Base-by-base conservation (phyloP, 2,888 invertebrate genomes). In the Eupithecia vulgata region DNA sequence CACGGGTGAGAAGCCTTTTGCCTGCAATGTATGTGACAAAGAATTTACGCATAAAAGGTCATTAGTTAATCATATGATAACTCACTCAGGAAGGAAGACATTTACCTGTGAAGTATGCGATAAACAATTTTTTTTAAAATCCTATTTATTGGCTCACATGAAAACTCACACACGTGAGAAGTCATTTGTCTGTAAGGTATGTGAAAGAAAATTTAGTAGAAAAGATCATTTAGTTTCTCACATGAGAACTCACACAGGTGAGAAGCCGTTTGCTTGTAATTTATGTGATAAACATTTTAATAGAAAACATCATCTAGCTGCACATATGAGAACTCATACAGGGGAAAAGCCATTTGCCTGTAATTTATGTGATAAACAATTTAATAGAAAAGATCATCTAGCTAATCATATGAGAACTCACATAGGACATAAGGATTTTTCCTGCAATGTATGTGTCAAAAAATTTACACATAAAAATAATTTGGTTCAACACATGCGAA, bases 21-120 rank as follows among this genome's bases (percentile, higher is more conserved):
- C 10, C 48, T 48, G 48, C n/a, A n/a, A 48, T 48, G 48, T n/a
- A n/a, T 48, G 48, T 48, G n/a, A 48, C n/a, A 48, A 48, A 48
- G n/a, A 48, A 48, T 48, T 48, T 8, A n/a, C 10, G 3, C 10
- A 48, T 48, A 48, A 48, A n/a, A 3, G 0, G 8, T 48, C 48
- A n/a, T 48, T 48, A 15, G 8, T n/a, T 48, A 48, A 48, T n/a
- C 48, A 48, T n/a, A 48, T 48, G 48, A 48, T 3, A 21, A n/a
- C 1, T 48, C 48, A 48, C 10, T n/a, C n/a, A n/a, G n/a, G 10
- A n/a, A 10, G n/a, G n/a, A n/a, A 48, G 48, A n/a, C 7, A 48
- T 48, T 48, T 48, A n/a, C 48, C 48, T 48, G 48, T n/a, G 4
- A n/a, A 10, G 3, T n/a, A n/a, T 48, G 48, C 10, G 48, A 48